Base-by-base conservation (phyloP, 1,140 invertebrate species). In the Dreissena polymorpha region DNA sequence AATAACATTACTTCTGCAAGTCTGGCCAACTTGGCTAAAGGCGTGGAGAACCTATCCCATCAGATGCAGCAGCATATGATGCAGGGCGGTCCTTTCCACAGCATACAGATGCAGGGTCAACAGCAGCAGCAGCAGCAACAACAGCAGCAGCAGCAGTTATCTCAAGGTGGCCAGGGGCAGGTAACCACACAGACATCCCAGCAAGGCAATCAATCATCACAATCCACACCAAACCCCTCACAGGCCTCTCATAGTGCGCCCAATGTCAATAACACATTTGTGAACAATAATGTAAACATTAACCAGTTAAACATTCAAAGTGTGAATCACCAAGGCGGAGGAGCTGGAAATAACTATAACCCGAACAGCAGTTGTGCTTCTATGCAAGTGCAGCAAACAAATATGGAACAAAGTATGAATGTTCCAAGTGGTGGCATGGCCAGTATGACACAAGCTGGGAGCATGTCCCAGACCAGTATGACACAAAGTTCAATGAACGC, bases 271-370 rank as follows among this genome's bases (percentile, higher is more conserved):
- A 94, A 94, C 86, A 94, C 94, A 13, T 94, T 92, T 88, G 93
- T 94, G 13, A 94, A 94, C 90, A 92, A 93, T 21, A 93, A 93
- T 53, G 94, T 94, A 92, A 93, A 94, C 60, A 94, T 94, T 64
- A 93, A 94, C 81, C 94, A 94, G 84, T 89, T 94, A 74, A 94
- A 94, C 86, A 94, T 94, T 85, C 94, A 94, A 88, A 94, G 92
- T 88, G 92, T 92, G 77, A 88, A 91, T 70, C 83, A 86, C 49
- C 69, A 77, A 27, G 74, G 68, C 53, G 85, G 84, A 51, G 85
- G 78, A 7, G 87, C 85, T 68, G 74, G 88, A 76, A 80, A 85
- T 74, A 72, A 29, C 88, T 84, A 85, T 82, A 68, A 70, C 51
- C 74, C 68, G 16, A 81, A 70, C 51, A 83, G 63, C 51, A 84